Conservation (phyloP, 2,113 vertebrate species). For the Setophaga petechia region DNA sequence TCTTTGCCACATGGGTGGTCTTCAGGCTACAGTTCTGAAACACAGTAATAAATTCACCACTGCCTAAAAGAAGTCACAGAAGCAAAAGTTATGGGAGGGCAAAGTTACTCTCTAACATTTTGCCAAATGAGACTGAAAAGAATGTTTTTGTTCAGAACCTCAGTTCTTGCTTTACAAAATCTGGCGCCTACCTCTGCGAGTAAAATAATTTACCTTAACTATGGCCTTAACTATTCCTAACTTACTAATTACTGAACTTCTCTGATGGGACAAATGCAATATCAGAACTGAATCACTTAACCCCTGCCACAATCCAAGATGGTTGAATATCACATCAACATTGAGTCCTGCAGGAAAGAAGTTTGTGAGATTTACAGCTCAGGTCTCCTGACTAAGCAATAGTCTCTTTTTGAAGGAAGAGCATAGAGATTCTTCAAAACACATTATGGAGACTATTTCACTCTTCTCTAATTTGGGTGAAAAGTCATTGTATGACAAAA, state of each 20-base stretch:
- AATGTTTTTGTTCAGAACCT: not conserved
- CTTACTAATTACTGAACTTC: not conserved
- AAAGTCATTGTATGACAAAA: not conserved
- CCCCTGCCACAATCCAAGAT: not conserved
- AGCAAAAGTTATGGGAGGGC: not conserved
- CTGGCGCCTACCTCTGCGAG: not conserved
- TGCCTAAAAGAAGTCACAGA: not conserved
- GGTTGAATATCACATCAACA: not conserved
- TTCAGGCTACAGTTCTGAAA: not conserved
- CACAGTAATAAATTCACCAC: not conserved
- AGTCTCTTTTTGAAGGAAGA: not conserved
- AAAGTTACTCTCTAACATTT: not conserved
- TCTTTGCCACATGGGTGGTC: slow-evolving; percentile 12
- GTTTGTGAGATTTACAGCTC: not conserved
- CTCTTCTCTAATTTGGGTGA: not conserved
- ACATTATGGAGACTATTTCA: not conserved
- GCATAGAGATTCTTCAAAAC: not conserved
- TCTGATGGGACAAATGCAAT: not conserved
- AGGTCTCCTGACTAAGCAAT: not conserved
- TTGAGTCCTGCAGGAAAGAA: not conserved
- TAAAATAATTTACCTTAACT: not conserved
- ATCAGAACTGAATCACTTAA: not conserved
- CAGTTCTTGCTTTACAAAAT: not conserved
- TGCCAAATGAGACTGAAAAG: not conserved
- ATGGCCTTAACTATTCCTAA: not conserved